Evolutionary conservation across 1,140 invertebrate species (phyloP).

Genomic region (Whitmania pigra): DNA sequence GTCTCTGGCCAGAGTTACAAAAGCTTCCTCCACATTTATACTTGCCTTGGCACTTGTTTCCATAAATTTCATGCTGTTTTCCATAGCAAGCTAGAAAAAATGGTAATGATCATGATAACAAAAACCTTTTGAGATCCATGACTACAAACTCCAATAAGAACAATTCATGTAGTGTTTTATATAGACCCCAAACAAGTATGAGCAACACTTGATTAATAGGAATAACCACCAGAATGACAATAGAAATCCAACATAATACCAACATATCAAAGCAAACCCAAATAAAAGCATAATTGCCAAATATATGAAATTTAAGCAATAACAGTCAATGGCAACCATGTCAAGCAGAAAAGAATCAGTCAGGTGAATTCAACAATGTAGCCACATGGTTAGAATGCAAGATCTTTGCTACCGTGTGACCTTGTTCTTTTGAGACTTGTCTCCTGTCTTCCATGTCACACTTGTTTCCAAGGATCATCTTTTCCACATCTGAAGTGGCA

Average conservation of each 20-base stretch:
- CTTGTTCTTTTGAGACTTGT: constrained; percentile 75
- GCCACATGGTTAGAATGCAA: background rate
- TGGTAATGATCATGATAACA: no score
- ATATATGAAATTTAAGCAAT: background rate
- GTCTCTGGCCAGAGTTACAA: constrained; percentile 75
- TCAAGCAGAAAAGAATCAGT: background rate
- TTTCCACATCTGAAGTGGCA: constrained; percentile 97
- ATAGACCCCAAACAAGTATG: no score
- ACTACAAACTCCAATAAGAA: no score
- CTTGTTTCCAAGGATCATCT: constrained; percentile 99
- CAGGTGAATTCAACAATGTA: background rate
- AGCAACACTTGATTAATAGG: no score
- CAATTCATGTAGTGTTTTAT: no score
- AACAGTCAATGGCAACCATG: background rate
- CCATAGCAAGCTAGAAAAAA: constrained; percentile 72
- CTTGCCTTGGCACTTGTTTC: constrained; percentile 97
- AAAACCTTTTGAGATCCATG: no score
- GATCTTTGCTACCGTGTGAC: constrained; percentile 35
- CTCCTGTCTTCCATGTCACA: constrained; percentile 96
- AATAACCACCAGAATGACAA: background rate
- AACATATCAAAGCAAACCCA: background rate
- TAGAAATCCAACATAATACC: background rate
- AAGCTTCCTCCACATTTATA: constrained; percentile 88
- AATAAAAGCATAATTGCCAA: background rate
- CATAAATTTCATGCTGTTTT: constrained; percentile 93